These are phyloP conservation scores for Synanthedon myopaeformis DNA, from an alignment of 2,888 invertebrate species.

Conservation along the genomic window DNA sequence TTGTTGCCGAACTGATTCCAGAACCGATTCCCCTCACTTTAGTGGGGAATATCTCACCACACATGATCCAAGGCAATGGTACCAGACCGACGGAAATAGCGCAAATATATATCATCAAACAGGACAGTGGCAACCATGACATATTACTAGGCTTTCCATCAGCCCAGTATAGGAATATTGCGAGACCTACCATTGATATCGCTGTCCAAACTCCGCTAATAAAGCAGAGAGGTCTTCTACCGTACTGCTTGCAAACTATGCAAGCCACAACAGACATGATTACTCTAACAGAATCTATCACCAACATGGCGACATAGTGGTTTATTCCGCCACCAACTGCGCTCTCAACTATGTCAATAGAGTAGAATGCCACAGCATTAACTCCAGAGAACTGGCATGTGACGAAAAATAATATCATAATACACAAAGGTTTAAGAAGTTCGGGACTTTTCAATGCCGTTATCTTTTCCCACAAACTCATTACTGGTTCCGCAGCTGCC, in stretches of 20 bases:
- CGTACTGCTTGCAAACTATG: constrained; percentile 70
- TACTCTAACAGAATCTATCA: constrained; percentile 74
- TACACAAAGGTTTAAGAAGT: constrained; percentile 70
- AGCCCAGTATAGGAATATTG: constrained; percentile 50
- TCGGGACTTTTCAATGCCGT: constrained; percentile 50
- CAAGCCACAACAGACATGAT: constrained; percentile 74
- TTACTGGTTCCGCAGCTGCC: constrained; percentile 32
- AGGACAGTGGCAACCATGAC: constrained; percentile 63
- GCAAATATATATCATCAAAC: constrained; percentile 69
- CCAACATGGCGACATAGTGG: constrained; percentile 74
- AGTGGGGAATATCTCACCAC: constrained; percentile 78
- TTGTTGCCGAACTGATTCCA: constrained; percentile 74
- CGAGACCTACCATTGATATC: constrained; percentile 68
- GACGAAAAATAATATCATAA: constrained; percentile 75
- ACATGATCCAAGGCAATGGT: constrained; percentile 80
- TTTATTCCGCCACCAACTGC: constrained; percentile 70
- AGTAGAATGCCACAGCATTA: constrained; percentile 79
- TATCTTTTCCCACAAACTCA: constrained; percentile 38
- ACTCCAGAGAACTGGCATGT: constrained; percentile 79
- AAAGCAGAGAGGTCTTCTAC: constrained; percentile 74
- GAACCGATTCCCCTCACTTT: constrained; percentile 74
- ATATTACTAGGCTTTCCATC: constrained; percentile 36
- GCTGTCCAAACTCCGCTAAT: constrained; percentile 74
- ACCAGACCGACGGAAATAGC: constrained; percentile 73
- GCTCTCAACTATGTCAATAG: constrained; percentile 74